Base-by-base conservation (phyloP, 2,113 vertebrate genomes). In the Plectropomus leopardus region DNA sequence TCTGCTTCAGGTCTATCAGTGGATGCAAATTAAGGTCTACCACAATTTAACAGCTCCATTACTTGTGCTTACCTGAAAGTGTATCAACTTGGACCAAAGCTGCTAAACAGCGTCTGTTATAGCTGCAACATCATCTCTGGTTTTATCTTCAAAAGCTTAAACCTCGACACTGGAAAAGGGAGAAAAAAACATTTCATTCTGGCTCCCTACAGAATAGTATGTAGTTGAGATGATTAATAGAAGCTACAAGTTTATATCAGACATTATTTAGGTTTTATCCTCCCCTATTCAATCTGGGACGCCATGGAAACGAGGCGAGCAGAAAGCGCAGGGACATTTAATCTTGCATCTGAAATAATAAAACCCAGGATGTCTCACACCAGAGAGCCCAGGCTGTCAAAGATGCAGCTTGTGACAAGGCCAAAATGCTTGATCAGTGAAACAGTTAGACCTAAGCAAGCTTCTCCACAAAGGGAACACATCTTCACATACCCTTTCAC, bases 251-350 rank as follows among this genome's bases (percentile, higher is more conserved):
- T 21, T 26, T 6, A 50, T 17, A 9, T 6, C 1, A 21, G 23
- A 17, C 11, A 50, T 23, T 9, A 7, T 26, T 6, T 9, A 36
- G 5, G 1, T 54, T 60, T 54, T 92, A 72, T 94, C 34, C 79
- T 94, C 90, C 92, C 92, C 36, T 58, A 66, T 94, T 95, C 94
- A 95, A 94, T 93, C 93, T 28, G 72, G 86, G 60, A 67, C 59
- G 51, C 88, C 91, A 94, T 19, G 40, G 30, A n/a, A 69, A 40
- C 36, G 4, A 32, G 84, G 87, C 86, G 76, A 2, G 74, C 91
- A 94, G 94, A 94, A 95, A 95, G 94, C 93, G 92, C 92, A 42
- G 89, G 92, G 93, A 95, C 67, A 47, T 92, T 91, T 82, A 23
- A 76, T 94, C 28, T 94, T 61, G 93, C 93, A 95, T 94, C 94